phyloP scores from a whole-genome alignment of 2,113 vertebrate genomes.

The Bombycilla garrulus region DNA sequence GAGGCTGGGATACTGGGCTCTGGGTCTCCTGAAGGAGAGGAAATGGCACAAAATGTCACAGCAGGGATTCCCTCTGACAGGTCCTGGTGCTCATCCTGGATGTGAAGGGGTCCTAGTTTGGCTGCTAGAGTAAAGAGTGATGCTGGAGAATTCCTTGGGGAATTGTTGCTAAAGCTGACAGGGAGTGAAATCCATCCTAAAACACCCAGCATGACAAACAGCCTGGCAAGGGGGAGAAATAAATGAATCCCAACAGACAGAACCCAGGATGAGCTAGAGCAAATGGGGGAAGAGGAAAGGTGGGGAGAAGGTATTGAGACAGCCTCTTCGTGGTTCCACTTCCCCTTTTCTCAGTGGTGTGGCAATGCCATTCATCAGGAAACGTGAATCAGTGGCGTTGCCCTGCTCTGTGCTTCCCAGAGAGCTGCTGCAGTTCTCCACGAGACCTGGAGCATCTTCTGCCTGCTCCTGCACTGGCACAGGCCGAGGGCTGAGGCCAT shows the following conservation, averaged over 20 bases:
- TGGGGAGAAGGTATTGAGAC: neutral
- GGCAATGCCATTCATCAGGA: slow-evolving; percentile 1
- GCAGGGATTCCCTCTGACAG: neutral
- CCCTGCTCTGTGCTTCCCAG: neutral
- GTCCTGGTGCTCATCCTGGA: neutral
- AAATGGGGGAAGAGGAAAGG: neutral
- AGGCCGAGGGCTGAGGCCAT: fast-evolving
- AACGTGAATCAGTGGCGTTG: neutral
- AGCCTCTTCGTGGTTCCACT: neutral
- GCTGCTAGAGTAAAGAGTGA: neutral
- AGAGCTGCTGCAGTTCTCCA: neutral
- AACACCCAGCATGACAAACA: neutral
- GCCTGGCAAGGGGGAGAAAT: neutral
- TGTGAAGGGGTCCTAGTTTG: neutral
- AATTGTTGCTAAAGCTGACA: neutral
- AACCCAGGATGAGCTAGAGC: neutral
- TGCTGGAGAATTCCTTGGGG: neutral
- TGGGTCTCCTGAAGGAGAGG: neutral
- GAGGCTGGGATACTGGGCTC: neutral
- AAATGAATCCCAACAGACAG: neutral
- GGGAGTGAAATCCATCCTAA: neutral
- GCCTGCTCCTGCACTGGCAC: fast-evolving
- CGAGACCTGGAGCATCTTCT: neutral
- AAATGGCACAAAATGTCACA: neutral
- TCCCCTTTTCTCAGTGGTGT: neutral